Evolutionary conservation across 2,113 vertebrate species (phyloP).

Genomic region (Hepsetus odoe): DNA sequence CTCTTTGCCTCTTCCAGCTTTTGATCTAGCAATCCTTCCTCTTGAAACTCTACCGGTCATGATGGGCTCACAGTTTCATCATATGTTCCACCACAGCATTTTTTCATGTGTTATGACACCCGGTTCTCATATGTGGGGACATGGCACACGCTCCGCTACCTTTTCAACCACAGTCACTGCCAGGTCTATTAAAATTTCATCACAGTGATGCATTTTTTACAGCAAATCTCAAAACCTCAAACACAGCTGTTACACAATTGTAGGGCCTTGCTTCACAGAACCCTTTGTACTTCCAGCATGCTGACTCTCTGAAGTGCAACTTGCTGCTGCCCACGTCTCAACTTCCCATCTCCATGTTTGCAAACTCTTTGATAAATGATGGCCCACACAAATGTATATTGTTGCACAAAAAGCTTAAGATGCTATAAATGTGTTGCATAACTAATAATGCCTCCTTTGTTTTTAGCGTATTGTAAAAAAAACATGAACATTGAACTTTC

Average conservation of each 20-base stretch:
- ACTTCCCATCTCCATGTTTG: neutral
- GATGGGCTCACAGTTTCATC: conserved; percentile 42
- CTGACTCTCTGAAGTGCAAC: neutral
- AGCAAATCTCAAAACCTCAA: conserved; percentile 30
- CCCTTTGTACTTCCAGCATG: conserved; percentile 14
- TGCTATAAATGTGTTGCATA: no score
- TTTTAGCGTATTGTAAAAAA: no score
- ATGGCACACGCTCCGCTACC: neutral
- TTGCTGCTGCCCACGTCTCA: neutral
- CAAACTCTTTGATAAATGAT: neutral
- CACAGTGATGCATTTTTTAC: conserved; percentile 33
- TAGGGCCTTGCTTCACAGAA: conserved; percentile 20
- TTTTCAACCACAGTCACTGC: conserved; percentile 28
- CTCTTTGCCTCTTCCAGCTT: conserved; percentile 39
- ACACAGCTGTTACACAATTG: conserved; percentile 28
- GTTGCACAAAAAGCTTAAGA: neutral
- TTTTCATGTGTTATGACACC: conserved; percentile 20
- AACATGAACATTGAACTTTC: no score
- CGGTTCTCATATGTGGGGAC: conserved; percentile 14
- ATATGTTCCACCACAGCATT: conserved; percentile 22
- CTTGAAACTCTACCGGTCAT: neutral
- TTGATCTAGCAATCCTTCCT: conserved; percentile 54
- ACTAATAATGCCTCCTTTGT: no score
- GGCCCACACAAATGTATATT: neutral
- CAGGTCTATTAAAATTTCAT: conserved; percentile 49